A percentile compares a stretch with the other conserved stretches of the same genome.
phyloP scores from a whole-genome alignment of 1,140 invertebrate species.

The Pentalonia nigronervosa region DNA sequence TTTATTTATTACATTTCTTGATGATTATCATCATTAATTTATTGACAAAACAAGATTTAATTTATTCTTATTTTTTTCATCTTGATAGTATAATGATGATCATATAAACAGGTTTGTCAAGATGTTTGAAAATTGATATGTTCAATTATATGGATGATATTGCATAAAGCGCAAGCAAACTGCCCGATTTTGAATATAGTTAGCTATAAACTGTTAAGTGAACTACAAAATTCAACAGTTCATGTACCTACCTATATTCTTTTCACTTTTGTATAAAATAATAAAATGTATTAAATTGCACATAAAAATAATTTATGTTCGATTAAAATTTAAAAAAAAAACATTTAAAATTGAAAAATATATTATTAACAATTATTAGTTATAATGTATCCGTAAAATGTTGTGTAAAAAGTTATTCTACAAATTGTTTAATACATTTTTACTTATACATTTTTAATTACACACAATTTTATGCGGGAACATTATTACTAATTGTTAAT shows the following conservation, averaged over 20 bases:
- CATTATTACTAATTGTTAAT: too few relatives aligned
- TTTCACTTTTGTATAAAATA: not conserved
- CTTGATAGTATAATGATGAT: not conserved
- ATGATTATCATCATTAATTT: not conserved
- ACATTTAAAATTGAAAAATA: not conserved
- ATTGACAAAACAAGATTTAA: not conserved
- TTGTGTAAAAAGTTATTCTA: too few relatives aligned
- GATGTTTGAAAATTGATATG: constrained; percentile 26
- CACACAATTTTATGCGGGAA: too few relatives aligned
- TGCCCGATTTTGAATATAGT: not conserved
- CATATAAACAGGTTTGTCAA: constrained; percentile 28
- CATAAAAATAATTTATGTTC: not conserved
- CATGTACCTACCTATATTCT: not conserved
- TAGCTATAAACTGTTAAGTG: not conserved
- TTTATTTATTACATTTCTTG: not conserved
- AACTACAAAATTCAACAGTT: not conserved
- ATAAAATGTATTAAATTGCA: not conserved
- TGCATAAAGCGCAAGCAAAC: not conserved
- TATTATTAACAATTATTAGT: too few relatives aligned
- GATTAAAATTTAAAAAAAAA: not conserved
- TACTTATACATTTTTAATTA: too few relatives aligned
- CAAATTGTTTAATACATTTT: too few relatives aligned
- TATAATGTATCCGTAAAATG: too few relatives aligned
- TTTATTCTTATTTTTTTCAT: not conserved
- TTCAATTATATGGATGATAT: not conserved